Conservation (phyloP, 2,888 invertebrate species). For the Thyatira batis region DNA sequence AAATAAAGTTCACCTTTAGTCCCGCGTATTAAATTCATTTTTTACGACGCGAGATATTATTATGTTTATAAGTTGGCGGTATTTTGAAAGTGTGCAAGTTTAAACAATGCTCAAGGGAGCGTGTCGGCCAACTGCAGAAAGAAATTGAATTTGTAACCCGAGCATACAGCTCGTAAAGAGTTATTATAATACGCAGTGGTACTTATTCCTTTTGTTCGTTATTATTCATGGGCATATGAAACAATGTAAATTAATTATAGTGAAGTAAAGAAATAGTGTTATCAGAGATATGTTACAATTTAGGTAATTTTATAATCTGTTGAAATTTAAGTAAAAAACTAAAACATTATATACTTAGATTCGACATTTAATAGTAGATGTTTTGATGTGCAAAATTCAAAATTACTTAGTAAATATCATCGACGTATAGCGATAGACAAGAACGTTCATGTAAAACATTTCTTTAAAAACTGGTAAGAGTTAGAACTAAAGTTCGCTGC, state of each 20-base stretch:
- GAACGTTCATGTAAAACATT: too few relatives aligned
- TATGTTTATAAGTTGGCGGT: constrained; percentile 38
- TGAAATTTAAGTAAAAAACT: too few relatives aligned
- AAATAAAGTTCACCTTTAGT: background rate
- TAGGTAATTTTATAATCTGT: too few relatives aligned
- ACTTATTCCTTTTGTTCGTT: constrained; percentile 45
- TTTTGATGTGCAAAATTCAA: too few relatives aligned
- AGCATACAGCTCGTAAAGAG: constrained; percentile 46
- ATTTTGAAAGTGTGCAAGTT: constrained; percentile 52
- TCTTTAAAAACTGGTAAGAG: too few relatives aligned
- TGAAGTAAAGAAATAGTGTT: too few relatives aligned
- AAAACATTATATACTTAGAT: too few relatives aligned
- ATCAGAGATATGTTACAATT: too few relatives aligned
- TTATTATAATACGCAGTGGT: constrained; percentile 54
- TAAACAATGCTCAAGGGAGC: constrained; percentile 44
- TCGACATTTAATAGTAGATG: too few relatives aligned
- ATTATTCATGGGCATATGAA: constrained; percentile 28
- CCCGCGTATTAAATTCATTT: background rate
- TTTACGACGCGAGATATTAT: background rate
- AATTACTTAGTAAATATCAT: too few relatives aligned
- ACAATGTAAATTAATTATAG: background rate
- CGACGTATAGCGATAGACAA: too few relatives aligned
- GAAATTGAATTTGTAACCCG: constrained; percentile 67
- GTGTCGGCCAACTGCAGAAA: constrained; percentile 45
- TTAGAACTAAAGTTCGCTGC: too few relatives aligned